Evolutionary conservation across 2,113 vertebrate genomes (phyloP).

Genomic region (Coracopsis vasa): DNA sequence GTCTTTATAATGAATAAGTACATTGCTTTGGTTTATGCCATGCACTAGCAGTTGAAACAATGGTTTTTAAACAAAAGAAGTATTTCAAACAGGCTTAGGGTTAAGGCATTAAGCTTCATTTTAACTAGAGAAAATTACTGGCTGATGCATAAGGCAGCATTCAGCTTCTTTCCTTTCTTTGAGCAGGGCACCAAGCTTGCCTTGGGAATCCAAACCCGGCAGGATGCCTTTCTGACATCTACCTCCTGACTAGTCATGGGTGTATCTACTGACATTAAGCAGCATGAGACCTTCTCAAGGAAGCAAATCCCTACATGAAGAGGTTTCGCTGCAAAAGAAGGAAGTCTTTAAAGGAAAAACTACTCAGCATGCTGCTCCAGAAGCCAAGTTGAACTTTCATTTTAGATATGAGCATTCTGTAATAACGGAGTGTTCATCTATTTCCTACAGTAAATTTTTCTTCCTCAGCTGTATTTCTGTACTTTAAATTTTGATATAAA

Average conservation of each 20-base stretch:
- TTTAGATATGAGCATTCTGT: not conserved
- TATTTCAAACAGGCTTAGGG: not conserved
- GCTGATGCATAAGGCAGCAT: not conserved
- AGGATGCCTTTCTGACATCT: conserved; percentile 13
- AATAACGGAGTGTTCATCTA: conserved; percentile 5
- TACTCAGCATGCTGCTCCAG: not conserved
- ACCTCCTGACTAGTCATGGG: conserved; percentile 26
- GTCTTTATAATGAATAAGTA: not conserved
- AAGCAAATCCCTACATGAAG: conserved; percentile 14
- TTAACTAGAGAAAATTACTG: conserved; percentile 33
- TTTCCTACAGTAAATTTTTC: not conserved
- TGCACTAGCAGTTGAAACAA: not conserved
- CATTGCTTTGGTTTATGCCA: not conserved
- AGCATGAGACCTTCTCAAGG: conserved; percentile 18
- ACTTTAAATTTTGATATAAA: not conserved
- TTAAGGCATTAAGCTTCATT: conserved; percentile 3
- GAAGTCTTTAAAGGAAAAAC: conserved; percentile 29
- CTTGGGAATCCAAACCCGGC: not conserved
- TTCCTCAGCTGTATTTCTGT: not conserved
- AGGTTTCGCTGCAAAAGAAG: conserved; percentile 12
- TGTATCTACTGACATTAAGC: conserved; percentile 46
- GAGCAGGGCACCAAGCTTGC: not conserved
- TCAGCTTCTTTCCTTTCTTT: not conserved
- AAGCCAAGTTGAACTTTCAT: conserved; percentile 18
- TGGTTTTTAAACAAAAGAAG: conserved; percentile 1